Conservation (phyloP, 2,113 vertebrate species). For the Uria lomvia region DNA sequence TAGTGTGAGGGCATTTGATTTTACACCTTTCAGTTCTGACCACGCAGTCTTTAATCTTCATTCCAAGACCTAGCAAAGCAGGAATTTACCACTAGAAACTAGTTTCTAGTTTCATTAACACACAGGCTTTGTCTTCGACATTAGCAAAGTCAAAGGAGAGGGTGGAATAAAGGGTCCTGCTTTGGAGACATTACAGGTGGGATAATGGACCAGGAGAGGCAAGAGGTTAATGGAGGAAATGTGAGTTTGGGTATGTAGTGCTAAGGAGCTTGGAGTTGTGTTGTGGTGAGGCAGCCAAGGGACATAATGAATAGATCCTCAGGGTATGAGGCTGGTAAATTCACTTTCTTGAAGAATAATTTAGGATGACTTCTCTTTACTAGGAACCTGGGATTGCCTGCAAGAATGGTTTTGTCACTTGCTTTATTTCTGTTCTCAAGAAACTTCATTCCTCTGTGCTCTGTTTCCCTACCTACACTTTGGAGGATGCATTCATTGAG, state of each 20-base stretch:
- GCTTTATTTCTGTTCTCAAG: background rate
- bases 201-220: background rate
- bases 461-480: background rate
- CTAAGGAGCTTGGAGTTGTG: background rate
- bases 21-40: background rate
- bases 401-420: background rate
- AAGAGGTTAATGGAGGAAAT: background rate
- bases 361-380: background rate
- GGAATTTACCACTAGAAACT: background rate
- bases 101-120: background rate
- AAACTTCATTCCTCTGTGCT: background rate
- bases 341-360: background rate
- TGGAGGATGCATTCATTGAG: background rate
- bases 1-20: background rate
- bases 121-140: background rate
- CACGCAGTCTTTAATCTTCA: background rate
- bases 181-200: background rate
- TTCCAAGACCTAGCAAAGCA: background rate
- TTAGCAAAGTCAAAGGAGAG: background rate
- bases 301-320: background rate
- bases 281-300: background rate
- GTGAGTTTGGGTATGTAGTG: background rate
- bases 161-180: background rate
- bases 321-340: background rate
- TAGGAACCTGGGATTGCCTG: background rate